Evolutionary conservation across 2,113 vertebrate genomes (phyloP).

Genomic region (Oplegnathus fasciatus): DNA sequence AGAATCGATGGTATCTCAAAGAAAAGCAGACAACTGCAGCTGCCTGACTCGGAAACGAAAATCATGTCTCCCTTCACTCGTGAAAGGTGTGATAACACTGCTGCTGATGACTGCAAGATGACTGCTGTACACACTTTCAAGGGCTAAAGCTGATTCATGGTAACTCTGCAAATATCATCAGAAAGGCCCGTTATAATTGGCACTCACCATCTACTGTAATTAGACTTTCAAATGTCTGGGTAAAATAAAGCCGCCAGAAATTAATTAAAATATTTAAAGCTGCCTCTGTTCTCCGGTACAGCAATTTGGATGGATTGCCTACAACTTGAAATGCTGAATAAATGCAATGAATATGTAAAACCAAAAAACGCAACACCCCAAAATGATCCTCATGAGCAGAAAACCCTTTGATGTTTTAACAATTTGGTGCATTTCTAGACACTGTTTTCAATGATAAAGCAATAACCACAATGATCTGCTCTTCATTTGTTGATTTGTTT

Average conservation of each 20-base stretch:
- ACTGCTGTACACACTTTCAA: slow-evolving; percentile 8
- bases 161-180: slow-evolving; percentile 23
- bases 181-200: slow-evolving; percentile 7
- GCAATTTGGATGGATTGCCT: slow-evolving; percentile 9
- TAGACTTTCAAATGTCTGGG: slow-evolving; percentile 24
- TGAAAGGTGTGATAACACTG: slow-evolving; percentile 37
- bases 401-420: slow-evolving; percentile 28
- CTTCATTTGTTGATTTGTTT: slow-evolving; percentile 66
- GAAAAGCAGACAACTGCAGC: slow-evolving; percentile 10
- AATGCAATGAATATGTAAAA: slow-evolving; percentile 12
- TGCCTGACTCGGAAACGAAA: slow-evolving; percentile 26
- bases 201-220: slow-evolving; percentile 20
- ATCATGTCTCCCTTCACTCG: slow-evolving; percentile 17
- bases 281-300: slow-evolving; percentile 4
- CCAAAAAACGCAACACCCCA: not conserved
- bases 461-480: slow-evolving; percentile 49
- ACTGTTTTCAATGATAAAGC: slow-evolving; percentile 35
- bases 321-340: not conserved
- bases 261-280: slow-evolving; percentile 17
- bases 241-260: slow-evolving; percentile 12
- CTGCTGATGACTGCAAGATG: slow-evolving; percentile 16
- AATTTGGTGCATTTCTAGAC: slow-evolving; percentile 19
- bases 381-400: not conserved
- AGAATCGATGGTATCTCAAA: not conserved
- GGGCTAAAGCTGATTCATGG: slow-evolving; percentile 12